A percentile compares a stretch with the other conserved stretches of the same genome.
Evolutionary conservation across 1,140 invertebrate species (phyloP).

Genomic region (Homarus americanus): DNA sequence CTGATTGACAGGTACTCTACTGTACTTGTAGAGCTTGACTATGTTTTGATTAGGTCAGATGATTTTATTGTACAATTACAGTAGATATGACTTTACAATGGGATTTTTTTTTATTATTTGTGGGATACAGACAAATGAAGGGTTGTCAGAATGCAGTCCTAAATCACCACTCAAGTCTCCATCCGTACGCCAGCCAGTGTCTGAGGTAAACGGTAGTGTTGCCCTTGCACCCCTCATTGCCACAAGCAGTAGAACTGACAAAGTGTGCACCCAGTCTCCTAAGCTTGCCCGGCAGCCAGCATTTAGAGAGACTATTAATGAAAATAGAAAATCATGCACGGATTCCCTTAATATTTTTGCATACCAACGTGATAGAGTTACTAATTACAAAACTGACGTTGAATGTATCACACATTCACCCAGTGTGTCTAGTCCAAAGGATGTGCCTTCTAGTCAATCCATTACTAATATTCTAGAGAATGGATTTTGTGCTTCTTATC

Average conservation of each 20-base stretch:
- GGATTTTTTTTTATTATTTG: neutral
- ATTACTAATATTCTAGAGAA: slow-evolving; percentile 38
- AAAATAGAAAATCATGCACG: slow-evolving; percentile 34
- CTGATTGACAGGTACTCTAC: too few species aligned
- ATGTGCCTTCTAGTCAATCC: slow-evolving; percentile 3
- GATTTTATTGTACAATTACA: neutral
- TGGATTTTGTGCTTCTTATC: slow-evolving; percentile 35
- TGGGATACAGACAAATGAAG: slow-evolving; percentile 6
- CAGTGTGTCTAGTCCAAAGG: slow-evolving; percentile 41
- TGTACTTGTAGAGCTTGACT: neutral
- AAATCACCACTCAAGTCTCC: neutral
- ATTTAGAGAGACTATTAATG: slow-evolving; percentile 42
- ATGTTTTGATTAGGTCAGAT: too few species aligned
- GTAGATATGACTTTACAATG: too few species aligned
- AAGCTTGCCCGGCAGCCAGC: slow-evolving; percentile 35
- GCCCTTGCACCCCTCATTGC: slow-evolving; percentile 46
- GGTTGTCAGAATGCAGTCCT: neutral
- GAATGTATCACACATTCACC: neutral
- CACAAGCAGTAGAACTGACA: slow-evolving; percentile 31
- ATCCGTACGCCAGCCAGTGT: neutral
- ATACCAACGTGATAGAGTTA: slow-evolving; percentile 20
- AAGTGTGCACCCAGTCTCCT: slow-evolving; percentile 40
- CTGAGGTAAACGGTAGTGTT: slow-evolving; percentile 49
- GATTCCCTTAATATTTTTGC: slow-evolving; percentile 18
- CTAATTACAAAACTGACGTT: slow-evolving; percentile 9